phyloP scores from a whole-genome alignment of 2,113 vertebrate species.

The Chlorodrepanis virens region DNA sequence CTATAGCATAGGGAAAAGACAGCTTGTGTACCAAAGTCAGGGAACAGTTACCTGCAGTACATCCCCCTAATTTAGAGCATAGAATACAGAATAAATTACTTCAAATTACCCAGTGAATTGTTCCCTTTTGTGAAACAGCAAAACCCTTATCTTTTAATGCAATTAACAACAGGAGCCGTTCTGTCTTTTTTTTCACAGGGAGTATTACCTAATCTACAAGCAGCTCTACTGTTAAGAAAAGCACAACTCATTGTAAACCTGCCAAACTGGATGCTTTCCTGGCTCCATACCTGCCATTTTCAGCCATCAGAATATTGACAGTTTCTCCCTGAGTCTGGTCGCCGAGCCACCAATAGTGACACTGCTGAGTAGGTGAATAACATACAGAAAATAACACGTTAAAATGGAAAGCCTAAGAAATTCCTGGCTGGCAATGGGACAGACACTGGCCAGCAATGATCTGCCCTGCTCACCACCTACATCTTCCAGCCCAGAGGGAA shows the following conservation, averaged over 20 bases:
- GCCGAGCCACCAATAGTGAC: not conserved
- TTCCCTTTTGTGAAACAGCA: not conserved
- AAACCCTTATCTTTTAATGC: not conserved
- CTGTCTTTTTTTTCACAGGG: not conserved
- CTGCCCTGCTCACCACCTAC: not conserved
- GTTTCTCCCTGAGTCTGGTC: not conserved
- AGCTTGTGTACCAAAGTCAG: not conserved
- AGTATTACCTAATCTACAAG: not conserved
- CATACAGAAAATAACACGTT: rapidly evolving
- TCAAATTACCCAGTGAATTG: constrained; percentile 15
- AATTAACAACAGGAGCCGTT: not conserved
- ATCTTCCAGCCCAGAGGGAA: not conserved
- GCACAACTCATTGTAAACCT: not conserved
- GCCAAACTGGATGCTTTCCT: not conserved
- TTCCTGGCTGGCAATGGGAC: not conserved
- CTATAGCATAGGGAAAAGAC: not conserved
- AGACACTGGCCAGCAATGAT: not conserved
- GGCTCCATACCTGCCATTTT: not conserved
- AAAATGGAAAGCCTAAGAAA: not conserved
- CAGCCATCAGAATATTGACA: not conserved
- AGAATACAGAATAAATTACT: constrained; percentile 10
- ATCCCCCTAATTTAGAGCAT: not conserved
- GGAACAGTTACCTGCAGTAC: constrained; percentile 1
- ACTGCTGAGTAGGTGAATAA: not conserved
- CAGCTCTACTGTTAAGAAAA: not conserved